These are phyloP conservation scores for Sus scrofa DNA, from an alignment of 2,113 vertebrate species.

Conservation along the genomic window T2T-Sscrofa CM000812.6:121027501-121028000, in stretches of 20 bases:
- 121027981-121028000: background rate
- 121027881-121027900: background rate
- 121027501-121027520: too few species aligned
- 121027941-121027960: background rate
- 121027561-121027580: too few species aligned
- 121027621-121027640: background rate
- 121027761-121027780: slow-evolving; percentile 14
- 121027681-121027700: background rate
- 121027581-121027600: too few species aligned
- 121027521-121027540: too few species aligned
- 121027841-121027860: slow-evolving; percentile 12
- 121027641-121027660: background rate
- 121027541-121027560: too few species aligned
- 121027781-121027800: slow-evolving; percentile 9
- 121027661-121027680: background rate
- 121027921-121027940: background rate
- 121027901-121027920: background rate
- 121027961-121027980: background rate
- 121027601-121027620: too few species aligned
- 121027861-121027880: slow-evolving; percentile 54
- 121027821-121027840: background rate
- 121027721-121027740: background rate
- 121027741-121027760: background rate
- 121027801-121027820: slow-evolving; percentile 17
- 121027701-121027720: slow-evolving; percentile 3